Evolutionary conservation across 2,797 vertebrate genomes (phyloP).

Genomic region (Cuculus canorus): DNA sequence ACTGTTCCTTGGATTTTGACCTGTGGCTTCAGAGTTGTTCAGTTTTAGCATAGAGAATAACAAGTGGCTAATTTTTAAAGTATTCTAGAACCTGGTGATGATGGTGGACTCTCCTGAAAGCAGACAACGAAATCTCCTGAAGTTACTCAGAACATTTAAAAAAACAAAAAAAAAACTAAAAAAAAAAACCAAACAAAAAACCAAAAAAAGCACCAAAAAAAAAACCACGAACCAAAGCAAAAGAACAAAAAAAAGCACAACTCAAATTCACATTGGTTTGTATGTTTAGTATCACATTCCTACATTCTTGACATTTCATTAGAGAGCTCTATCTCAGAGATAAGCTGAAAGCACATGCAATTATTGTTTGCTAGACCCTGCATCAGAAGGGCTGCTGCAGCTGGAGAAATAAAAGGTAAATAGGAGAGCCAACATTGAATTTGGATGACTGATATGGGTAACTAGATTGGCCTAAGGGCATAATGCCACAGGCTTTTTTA

Average conservation of each 20-base stretch:
- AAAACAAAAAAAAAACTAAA: not conserved
- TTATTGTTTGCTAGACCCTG: not conserved
- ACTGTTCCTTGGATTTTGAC: not conserved
- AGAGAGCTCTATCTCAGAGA: not conserved
- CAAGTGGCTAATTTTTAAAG: not conserved
- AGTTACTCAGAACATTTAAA: too few relatives aligned
- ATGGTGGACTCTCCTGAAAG: not conserved
- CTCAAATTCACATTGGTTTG: not conserved
- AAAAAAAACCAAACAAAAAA: too few relatives aligned
- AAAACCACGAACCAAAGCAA: not conserved
- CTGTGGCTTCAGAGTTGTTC: not conserved
- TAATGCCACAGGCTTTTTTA: not conserved
- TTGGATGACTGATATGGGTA: not conserved
- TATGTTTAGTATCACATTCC: not conserved
- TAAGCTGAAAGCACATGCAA: not conserved
- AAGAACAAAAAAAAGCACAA: not conserved
- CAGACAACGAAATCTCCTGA: not conserved
- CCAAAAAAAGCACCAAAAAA: not conserved
- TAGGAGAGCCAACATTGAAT: not conserved
- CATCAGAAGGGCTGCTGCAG: not conserved
- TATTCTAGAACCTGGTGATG: not conserved
- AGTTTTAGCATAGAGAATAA: not conserved
- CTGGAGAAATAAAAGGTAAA: not conserved
- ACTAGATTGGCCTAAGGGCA: not conserved
- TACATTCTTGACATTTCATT: not conserved